These are phyloP conservation scores for Platorchestia sp. DNA, from an alignment of 1,140 invertebrate genomes.

Conservation along the genomic window DNA sequence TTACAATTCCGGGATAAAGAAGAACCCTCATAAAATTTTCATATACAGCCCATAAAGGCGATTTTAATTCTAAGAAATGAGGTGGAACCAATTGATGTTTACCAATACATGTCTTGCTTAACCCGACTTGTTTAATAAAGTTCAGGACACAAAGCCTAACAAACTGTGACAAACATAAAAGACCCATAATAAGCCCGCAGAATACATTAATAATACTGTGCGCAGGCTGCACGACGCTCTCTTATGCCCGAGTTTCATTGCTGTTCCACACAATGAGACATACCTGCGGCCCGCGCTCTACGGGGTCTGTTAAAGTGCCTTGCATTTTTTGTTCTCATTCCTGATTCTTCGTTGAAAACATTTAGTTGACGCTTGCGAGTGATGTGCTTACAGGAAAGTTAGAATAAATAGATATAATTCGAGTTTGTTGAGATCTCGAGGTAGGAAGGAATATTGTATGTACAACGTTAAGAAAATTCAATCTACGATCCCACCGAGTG, in stretches of 20 bases:
- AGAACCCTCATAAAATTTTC: constrained; percentile 4
- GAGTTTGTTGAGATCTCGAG: background rate
- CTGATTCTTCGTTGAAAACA: background rate
- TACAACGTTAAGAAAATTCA: background rate
- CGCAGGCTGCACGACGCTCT: background rate
- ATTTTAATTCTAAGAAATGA: constrained; percentile 42
- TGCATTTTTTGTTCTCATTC: background rate
- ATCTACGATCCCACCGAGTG: too few relatives aligned
- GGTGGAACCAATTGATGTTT: constrained; percentile 51
- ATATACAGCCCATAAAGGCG: constrained; percentile 45
- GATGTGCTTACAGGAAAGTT: background rate
- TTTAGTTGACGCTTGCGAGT: background rate
- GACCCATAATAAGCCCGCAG: background rate
- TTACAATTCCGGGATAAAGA: background rate
- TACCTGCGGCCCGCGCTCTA: too few relatives aligned
- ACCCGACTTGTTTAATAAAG: background rate
- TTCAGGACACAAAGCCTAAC: constrained; percentile 42
- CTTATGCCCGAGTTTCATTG: background rate
- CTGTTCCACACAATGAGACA: background rate
- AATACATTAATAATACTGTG: constrained; percentile 15
- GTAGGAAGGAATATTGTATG: background rate
- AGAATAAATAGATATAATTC: background rate
- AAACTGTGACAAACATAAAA: constrained; percentile 54
- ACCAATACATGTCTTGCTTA: background rate
- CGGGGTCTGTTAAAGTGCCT: background rate